A percentile compares a stretch with the other conserved stretches of the same genome.
These are phyloP conservation scores for Aspidoscelis tigris DNA, from an alignment of 2,113 vertebrate species.

Conservation along the genomic window DNA sequence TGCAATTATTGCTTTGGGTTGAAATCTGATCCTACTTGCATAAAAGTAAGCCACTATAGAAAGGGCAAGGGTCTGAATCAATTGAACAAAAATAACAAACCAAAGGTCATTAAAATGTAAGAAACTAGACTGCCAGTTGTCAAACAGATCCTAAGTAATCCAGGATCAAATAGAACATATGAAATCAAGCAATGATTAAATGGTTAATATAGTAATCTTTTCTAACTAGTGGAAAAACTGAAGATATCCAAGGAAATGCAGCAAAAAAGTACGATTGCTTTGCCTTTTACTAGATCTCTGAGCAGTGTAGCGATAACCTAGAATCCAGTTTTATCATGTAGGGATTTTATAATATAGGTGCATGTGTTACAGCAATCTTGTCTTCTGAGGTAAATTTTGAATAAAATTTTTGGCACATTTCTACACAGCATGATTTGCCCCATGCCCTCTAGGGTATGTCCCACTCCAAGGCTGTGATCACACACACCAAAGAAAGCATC, in stretches of 20 bases:
- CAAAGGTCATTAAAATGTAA: neutral
- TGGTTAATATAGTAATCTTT: slow-evolving; percentile 4
- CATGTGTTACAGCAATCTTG: no score
- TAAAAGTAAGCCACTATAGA: neutral
- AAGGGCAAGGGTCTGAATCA: neutral
- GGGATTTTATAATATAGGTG: no score
- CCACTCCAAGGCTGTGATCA: no score
- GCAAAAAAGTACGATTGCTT: neutral
- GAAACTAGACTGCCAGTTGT: neutral
- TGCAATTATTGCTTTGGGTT: neutral
- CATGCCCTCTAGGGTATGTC: no score
- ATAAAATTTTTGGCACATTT: no score
- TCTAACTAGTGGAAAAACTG: neutral
- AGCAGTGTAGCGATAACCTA: neutral
- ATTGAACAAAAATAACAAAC: neutral
- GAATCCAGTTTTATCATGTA: no score
- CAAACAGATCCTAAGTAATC: slow-evolving; percentile 11
- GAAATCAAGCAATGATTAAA: neutral
- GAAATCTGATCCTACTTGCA: neutral
- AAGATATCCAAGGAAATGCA: neutral
- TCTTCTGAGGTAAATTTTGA: no score
- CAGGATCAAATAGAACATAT: neutral
- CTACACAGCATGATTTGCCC: no score
- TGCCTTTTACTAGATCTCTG: neutral
- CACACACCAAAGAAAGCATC: no score